Conservation (phyloP, 2,888 invertebrate genomes). For the Andrena marginata region DNA sequence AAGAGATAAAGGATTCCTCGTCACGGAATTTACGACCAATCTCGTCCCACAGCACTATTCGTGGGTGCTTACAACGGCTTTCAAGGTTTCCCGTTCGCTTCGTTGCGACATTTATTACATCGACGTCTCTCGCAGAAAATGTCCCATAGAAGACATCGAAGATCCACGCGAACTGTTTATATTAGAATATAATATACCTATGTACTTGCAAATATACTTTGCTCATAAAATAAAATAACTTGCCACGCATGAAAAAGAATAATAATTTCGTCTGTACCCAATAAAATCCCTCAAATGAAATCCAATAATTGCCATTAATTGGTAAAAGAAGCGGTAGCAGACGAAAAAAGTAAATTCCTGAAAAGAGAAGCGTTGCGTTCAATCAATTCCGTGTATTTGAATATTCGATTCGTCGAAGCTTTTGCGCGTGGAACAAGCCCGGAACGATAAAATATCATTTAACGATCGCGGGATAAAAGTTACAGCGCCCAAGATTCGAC, state of each 20-base stretch:
- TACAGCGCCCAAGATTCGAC: constrained; percentile 10
- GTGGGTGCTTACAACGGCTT: constrained; percentile 33
- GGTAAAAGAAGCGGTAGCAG: not conserved
- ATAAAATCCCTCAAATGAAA: not conserved
- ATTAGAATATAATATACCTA: too few relatives aligned
- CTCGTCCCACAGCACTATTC: constrained; percentile 50
- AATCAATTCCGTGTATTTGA: not conserved
- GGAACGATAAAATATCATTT: constrained; percentile 11
- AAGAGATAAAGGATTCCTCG: constrained; percentile 70
- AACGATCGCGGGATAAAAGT: constrained; percentile 16
- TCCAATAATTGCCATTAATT: constrained; percentile 14
- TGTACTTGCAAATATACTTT: not conserved
- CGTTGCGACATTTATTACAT: not conserved
- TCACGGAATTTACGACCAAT: constrained; percentile 70
- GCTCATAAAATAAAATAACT: not conserved
- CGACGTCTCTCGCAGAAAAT: not conserved
- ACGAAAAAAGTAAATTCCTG: not conserved
- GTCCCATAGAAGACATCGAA: too few relatives aligned
- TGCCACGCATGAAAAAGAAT: not conserved
- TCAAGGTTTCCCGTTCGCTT: constrained; percentile 12
- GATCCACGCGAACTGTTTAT: too few relatives aligned
- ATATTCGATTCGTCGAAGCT: not conserved
- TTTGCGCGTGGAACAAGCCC: not conserved
- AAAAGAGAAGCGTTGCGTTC: not conserved
- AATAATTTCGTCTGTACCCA: not conserved